Conservation (phyloP, 2,113 vertebrate species). For the Rhea pennata region DNA sequence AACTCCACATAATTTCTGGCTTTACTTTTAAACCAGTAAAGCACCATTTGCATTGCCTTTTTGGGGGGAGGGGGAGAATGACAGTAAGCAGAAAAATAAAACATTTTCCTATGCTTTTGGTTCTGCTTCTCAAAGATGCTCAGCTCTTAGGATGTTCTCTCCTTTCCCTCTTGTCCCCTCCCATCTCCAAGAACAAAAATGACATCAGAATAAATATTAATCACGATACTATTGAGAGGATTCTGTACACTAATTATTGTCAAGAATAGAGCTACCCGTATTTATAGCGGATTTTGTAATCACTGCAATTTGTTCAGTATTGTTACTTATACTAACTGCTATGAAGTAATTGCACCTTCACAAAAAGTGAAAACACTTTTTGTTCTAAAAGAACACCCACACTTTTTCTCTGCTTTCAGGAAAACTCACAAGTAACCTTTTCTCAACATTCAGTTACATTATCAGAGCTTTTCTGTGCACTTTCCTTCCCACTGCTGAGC, state of each 20-base stretch:
- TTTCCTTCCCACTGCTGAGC: background rate
- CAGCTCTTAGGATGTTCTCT: background rate
- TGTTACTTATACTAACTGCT: conserved; percentile 56
- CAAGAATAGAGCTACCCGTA: conserved; percentile 50
- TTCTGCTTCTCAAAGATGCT: conserved; percentile 37
- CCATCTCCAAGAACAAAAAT: conserved; percentile 38
- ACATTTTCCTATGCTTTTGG: conserved; percentile 23
- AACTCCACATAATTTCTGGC: conserved; percentile 80
- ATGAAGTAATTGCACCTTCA: conserved; percentile 59
- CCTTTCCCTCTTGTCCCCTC: conserved; percentile 3
- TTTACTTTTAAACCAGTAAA: conserved; percentile 80
- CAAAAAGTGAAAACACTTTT: background rate
- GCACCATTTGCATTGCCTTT: conserved; percentile 72
- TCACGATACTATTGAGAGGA: conserved; percentile 42
- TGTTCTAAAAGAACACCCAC: conserved; percentile 34
- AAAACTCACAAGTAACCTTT: background rate
- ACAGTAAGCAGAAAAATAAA: conserved; percentile 72
- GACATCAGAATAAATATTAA: conserved; percentile 56
- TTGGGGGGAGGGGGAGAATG: conserved; percentile 16
- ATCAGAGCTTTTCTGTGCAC: background rate
- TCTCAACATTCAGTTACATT: background rate
- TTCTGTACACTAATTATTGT: conserved; percentile 55
- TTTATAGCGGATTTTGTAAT: conserved; percentile 69
- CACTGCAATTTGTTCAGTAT: conserved; percentile 65
- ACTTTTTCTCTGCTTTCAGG: background rate